Base-by-base conservation (phyloP, 2,888 invertebrate species). In the Lasioglossum malachurum region DNA sequence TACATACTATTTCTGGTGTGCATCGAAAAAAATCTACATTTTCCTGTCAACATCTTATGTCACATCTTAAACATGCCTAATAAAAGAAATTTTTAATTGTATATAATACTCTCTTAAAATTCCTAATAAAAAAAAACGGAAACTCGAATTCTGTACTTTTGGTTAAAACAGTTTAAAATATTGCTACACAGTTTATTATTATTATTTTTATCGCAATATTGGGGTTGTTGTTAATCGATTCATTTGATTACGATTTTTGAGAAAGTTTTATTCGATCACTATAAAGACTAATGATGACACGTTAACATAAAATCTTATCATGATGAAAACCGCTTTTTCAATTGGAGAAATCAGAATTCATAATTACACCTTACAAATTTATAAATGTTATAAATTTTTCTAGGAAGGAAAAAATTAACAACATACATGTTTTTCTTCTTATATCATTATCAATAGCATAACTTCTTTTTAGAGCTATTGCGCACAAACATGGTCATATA, bases 301-400 rank as follows among this genome's bases (percentile, higher is more conserved):
- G 92, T 93, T 93, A 93, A 94, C 92, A 91, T 93, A 94, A 94
- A 92, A 92, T 91, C 93, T 93, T 93, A 93, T 91, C 86, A 93
- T 88, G 92, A 92, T 92, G 91, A 92, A 91, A 90, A 93, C 89
- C 93, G 91, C 89, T 77, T 83, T 75, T 67, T 77, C 71, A 84
- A 88, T 87, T 80, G 92, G 89, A 92, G 91, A 92, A 93, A 93
- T 93, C 90, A 94, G 92, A 93, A 93, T 92, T 90, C 92, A 91
- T 94, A 94, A 94, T 94, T 94, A 94, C 94, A 94, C 91, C 93
- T 94, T 94, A 94, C 92, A 94, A 94, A 94, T 95, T 94, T 95
- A 94, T 94, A 94, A 94, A 94, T 94, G 93, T 94, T 94, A 94
- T 93, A 94, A 94, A 94, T 93, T 92, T 92, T 92, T 90, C 90